Conservation (phyloP, 1,140 invertebrate genomes). For the Drosophila punjabiensis region DNA sequence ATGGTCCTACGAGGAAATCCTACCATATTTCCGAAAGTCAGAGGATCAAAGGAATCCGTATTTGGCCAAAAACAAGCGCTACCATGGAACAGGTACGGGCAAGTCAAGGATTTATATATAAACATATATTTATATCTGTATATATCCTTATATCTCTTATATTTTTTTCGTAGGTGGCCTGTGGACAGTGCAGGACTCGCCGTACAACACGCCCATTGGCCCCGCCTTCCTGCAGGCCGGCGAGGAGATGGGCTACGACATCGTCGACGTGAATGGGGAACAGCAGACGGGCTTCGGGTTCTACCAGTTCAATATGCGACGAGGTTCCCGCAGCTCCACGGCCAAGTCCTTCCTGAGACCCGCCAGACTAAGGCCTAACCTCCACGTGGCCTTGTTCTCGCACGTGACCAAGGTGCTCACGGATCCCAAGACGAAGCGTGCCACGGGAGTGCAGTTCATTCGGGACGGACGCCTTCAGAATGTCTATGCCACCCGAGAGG, state of each 20-base stretch:
- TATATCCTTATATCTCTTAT: not conserved
- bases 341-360: constrained; percentile 93
- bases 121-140: not conserved
- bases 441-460: constrained; percentile 92
- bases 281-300: constrained; percentile 93
- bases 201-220: constrained; percentile 92
- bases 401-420: constrained; percentile 92
- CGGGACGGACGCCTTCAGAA: constrained; percentile 88
- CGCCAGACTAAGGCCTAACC: constrained; percentile 89
- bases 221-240: constrained; percentile 94
- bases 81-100: constrained; percentile 88
- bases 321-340: constrained; percentile 91
- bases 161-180: constrained; percentile 88
- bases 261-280: constrained; percentile 91
- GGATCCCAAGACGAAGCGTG: constrained; percentile 89
- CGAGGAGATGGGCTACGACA: constrained; percentile 95
- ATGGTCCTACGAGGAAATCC: constrained; percentile 95
- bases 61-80: constrained; percentile 89
- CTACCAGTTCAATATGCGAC: constrained; percentile 93
- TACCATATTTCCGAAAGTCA: constrained; percentile 95
- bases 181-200: constrained; percentile 92
- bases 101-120: too few species aligned
- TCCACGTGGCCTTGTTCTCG: constrained; percentile 91
- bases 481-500: constrained; percentile 91
- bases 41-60: constrained; percentile 94